Percentiles rank a stretch among this genome's conserved stretches.
Evolutionary conservation across 2,888 invertebrate species (phyloP).

Genomic region (Caenorhabditis sp.): DNA sequence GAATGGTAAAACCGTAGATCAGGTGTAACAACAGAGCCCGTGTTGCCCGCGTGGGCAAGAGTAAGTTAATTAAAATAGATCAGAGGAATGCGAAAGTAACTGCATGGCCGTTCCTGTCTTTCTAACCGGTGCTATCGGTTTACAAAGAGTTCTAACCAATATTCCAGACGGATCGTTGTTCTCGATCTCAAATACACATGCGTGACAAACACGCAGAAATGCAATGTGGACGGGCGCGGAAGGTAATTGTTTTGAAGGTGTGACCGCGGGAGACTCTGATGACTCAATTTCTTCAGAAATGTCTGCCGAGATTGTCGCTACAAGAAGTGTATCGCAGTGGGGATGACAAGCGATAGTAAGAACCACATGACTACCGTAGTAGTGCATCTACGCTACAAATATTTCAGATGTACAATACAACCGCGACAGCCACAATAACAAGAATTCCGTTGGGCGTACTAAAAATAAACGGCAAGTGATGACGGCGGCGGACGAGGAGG

Average conservation of each 20-base stretch:
- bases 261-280: not conserved
- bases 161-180: slow-evolving; percentile 57
- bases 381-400: slow-evolving; percentile 13
- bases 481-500: slow-evolving; percentile 19
- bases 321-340: slow-evolving; percentile 41
- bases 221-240: slow-evolving; percentile 57
- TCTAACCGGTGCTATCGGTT: not conserved
- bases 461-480: slow-evolving; percentile 41
- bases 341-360: slow-evolving; percentile 61
- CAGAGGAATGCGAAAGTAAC: not conserved
- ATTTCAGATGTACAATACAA: slow-evolving; percentile 62
- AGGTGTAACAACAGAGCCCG: not conserved
- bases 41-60: not conserved
- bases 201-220: slow-evolving; percentile 29
- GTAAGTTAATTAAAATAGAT: not conserved
- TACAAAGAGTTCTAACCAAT: slow-evolving; percentile 19
- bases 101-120: slow-evolving; percentile 23
- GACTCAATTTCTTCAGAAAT: slow-evolving; percentile 50
- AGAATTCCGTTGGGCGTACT: slow-evolving; percentile 32
- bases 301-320: slow-evolving; percentile 60
- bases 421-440: slow-evolving; percentile 56
- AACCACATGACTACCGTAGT: slow-evolving; percentile 28
- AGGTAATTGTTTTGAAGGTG: slow-evolving; percentile 48
- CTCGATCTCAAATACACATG: slow-evolving; percentile 52
- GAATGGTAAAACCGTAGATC: not conserved